Evolutionary conservation across 2,888 invertebrate species (phyloP), one percentile per base, ranked within the genome.

Genomic region (Ommatoiulus sabulosus): DNA sequence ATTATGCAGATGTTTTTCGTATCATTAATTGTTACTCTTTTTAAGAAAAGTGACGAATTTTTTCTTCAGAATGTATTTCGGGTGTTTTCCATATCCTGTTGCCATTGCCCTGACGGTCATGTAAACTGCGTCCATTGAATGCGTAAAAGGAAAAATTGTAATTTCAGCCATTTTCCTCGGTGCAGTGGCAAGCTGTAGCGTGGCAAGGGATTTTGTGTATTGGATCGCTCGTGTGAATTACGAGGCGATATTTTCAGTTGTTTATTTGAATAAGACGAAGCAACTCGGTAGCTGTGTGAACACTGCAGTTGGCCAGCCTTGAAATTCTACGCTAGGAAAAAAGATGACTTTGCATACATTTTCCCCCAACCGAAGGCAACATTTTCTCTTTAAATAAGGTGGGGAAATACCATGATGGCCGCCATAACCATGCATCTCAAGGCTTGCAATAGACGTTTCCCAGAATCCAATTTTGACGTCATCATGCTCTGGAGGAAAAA

Each of bases 241-340:
- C 72, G 72, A 72, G 72, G 72, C 10, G 72, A 72, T 72, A 24
- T 72, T 24, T 72, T 72, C 72, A 72, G 24, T 72, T 72, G 72
- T 72, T 72, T 72, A 72, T 72, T 72, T 72, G 72, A 72, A 10
- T 72, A 72, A 72, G 72, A 10, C 72, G 24, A 72, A 72, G 72
- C 72, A 72, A 24, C 72, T 24, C 72, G 24, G 72, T 72, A 72
- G 72, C 72, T 24, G 63, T 20, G 72, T 24, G 24, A 72, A 24
- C 20, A 72, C 72, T 24, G 72, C 72, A 72, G 7, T 72, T 72
- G 72, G 72, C 72, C 72, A 72, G 24, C 72, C 72, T 72, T 72
- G 72, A 24, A 72, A 17, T 35, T 12, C 10, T 48, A 48, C 48
- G 12, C 48, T 12, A 12, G 6, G 8, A 48, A 57, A 17, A 17